Conservation (phyloP, 2,113 vertebrate genomes). For the Megaceryle maxima region DNA sequence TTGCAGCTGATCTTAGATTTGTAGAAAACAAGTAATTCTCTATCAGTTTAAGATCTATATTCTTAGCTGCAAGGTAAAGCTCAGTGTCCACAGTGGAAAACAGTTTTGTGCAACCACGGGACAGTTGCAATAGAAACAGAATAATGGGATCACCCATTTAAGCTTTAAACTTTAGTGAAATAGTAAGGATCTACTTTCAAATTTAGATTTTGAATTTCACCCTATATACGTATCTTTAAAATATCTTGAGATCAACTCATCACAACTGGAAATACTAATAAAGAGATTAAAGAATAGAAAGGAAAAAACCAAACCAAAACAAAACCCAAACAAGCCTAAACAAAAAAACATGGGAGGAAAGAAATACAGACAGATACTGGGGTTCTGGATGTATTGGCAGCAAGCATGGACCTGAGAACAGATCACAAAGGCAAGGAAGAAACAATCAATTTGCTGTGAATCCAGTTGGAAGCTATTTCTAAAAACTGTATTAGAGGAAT, state of each 20-base stretch:
- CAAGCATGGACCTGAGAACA: background rate
- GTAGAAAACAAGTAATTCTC: background rate
- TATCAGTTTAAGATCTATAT: background rate
- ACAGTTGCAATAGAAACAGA: background rate
- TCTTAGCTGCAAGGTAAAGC: background rate
- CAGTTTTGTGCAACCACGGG: background rate
- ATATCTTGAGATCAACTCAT: background rate
- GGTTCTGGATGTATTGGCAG: background rate
- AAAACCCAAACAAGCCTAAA: background rate
- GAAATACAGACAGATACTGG: background rate
- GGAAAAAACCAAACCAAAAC: background rate
- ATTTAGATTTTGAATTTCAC: background rate
- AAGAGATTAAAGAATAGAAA: background rate
- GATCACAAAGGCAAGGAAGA: background rate
- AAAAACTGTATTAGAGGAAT: background rate
- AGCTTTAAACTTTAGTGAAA: background rate
- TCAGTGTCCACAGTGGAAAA: background rate
- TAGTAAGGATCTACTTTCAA: background rate
- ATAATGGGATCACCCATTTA: background rate
- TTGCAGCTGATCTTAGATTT: background rate
- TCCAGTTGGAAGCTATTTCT: background rate
- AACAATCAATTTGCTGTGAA: background rate
- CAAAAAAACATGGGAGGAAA: background rate
- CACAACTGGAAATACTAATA: background rate
- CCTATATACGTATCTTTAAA: background rate